Percentiles rank a stretch among this genome's conserved stretches.
These are phyloP conservation scores for Macquaria ambigua DNA, from an alignment of 2,113 vertebrate species.

Conservation along the genomic window DNA sequence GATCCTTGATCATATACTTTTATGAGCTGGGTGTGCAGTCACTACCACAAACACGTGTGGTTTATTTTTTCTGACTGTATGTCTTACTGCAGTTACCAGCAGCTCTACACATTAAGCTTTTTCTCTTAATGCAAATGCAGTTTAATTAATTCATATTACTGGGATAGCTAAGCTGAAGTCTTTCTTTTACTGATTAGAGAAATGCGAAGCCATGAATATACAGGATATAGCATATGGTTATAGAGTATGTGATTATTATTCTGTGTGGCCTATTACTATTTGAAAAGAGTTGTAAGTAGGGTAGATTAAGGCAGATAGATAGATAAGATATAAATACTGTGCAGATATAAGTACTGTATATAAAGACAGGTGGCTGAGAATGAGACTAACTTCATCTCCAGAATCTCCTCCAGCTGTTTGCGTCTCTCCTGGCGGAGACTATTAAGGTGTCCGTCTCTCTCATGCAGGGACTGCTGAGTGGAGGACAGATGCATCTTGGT, in stretches of 20 bases:
- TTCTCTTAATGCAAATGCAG: not conserved
- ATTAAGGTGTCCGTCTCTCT: slow-evolving; percentile 92
- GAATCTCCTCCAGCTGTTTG: slow-evolving; percentile 95
- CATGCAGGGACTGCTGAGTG: slow-evolving; percentile 93
- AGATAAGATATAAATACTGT: not conserved
- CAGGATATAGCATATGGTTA: not conserved
- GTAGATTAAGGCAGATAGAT: not conserved
- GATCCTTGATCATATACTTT: slow-evolving; percentile 23
- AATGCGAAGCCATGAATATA: not conserved
- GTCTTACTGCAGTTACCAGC: not conserved
- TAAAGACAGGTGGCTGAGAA: not conserved
- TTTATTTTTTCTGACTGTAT: slow-evolving; percentile 12
- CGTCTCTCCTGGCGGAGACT: slow-evolving; percentile 91
- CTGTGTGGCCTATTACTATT: not conserved
- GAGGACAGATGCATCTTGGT: slow-evolving; percentile 93
- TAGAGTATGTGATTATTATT: not conserved
- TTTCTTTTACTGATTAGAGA: slow-evolving; percentile 7
- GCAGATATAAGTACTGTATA: not conserved
- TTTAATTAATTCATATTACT: not conserved
- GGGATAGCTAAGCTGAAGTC: not conserved
- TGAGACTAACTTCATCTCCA: slow-evolving; percentile 97
- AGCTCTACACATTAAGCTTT: not conserved
- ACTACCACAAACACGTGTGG: slow-evolving; percentile 20
- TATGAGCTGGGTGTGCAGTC: slow-evolving; percentile 28
- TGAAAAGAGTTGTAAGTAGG: not conserved